Evolutionary conservation across 1,140 invertebrate species (phyloP).

Genomic region (Hestina assimilis): DNA sequence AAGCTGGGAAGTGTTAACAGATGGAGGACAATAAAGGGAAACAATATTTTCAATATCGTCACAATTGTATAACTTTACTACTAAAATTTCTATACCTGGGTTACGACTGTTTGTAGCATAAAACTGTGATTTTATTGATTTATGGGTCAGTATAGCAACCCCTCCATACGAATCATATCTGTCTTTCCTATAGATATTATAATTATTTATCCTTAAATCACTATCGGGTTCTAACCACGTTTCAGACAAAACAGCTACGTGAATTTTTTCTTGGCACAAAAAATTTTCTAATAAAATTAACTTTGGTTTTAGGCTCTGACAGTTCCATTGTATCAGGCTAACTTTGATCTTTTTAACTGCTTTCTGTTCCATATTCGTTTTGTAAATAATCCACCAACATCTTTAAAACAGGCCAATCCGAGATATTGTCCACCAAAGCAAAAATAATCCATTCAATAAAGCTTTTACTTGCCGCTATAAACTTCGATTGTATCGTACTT

Average conservation of each 20-base stretch:
- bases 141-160: slow-evolving; percentile 30
- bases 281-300: not conserved
- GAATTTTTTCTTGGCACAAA: slow-evolving; percentile 9
- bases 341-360: not conserved
- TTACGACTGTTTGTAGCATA: not conserved
- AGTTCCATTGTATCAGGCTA: not conserved
- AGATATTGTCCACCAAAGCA: not conserved
- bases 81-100: slow-evolving; percentile 3
- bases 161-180: slow-evolving; percentile 32
- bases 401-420: not conserved
- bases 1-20: slow-evolving; percentile 8
- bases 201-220: slow-evolving; percentile 22
- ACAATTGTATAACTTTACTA: slow-evolving; percentile 22
- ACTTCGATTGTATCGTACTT: not conserved
- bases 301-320: not conserved
- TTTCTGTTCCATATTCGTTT: not conserved
- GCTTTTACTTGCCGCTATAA: not conserved
- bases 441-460: not conserved
- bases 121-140: slow-evolving; percentile 10
- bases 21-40: slow-evolving; percentile 28
- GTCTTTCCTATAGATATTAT: slow-evolving; percentile 27
- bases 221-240: slow-evolving; percentile 27
- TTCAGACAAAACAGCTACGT: slow-evolving; percentile 31
- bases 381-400: not conserved
- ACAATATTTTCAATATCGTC: slow-evolving; percentile 22